Evolutionary conservation across 2,797 vertebrate genomes (phyloP).

Genomic region (Ceryle rudis): DNA sequence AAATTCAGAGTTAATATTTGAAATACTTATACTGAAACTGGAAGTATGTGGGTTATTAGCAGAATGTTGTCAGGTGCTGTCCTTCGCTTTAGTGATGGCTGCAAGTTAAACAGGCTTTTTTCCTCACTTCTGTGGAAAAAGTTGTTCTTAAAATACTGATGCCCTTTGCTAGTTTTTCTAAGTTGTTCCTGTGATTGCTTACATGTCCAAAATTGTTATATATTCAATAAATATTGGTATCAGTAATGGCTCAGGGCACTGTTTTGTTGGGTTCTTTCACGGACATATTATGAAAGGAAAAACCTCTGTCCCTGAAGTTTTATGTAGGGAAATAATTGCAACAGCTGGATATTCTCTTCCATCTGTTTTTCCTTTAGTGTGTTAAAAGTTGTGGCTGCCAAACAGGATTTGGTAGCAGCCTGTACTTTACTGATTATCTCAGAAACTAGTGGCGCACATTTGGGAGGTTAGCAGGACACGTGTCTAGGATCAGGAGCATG

Average conservation of each 20-base stretch:
- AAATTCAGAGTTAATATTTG: not conserved
- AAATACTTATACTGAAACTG: not conserved
- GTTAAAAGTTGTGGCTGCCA: not conserved
- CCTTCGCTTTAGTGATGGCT: not conserved
- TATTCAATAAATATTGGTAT: not conserved
- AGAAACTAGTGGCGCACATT: not conserved
- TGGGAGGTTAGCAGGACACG: not conserved
- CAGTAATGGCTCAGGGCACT: not conserved
- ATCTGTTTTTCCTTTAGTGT: not conserved
- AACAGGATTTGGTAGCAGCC: not conserved
- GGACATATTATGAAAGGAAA: accelerated
- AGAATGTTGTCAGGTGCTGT: not conserved
- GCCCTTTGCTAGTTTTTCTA: not conserved
- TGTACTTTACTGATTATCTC: not conserved
- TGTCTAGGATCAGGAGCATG: not conserved
- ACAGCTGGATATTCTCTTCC: not conserved
- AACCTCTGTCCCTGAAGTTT: not conserved
- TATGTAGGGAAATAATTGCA: not conserved
- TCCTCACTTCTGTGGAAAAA: not conserved
- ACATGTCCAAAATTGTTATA: not conserved
- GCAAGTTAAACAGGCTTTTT: not conserved
- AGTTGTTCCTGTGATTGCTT: not conserved
- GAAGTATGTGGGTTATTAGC: not conserved
- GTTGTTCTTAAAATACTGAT: not conserved
- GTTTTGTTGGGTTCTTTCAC: not conserved